Conservation (phyloP, 1,140 invertebrate genomes). For the Akabosia matsudoensis region DNA sequence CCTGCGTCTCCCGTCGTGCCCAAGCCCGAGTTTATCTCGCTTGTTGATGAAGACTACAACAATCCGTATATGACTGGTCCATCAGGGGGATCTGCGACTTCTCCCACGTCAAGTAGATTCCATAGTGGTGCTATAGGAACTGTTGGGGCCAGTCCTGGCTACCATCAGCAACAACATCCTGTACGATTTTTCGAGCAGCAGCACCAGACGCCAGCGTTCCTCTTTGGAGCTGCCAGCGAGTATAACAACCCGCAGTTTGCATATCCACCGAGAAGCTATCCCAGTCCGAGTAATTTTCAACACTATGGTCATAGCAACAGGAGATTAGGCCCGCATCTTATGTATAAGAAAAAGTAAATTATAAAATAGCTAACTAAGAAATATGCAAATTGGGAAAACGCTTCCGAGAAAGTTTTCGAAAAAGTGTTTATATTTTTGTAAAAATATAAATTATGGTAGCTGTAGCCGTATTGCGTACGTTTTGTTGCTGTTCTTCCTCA, state of each 20-base stretch:
- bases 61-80: constrained; percentile 3
- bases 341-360: no score
- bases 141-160: background rate
- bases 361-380: no score
- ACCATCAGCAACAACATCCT: constrained; percentile 6
- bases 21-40: constrained; percentile 41
- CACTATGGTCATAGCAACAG: constrained; percentile 1
- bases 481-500: no score
- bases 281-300: constrained; percentile 6
- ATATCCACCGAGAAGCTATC: constrained; percentile 7
- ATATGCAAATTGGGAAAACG: no score
- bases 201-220: background rate
- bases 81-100: background rate
- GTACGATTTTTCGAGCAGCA: constrained; percentile 2
- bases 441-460: no score
- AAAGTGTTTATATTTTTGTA: no score
- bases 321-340: no score
- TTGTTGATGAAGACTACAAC: constrained; percentile 38
- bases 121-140: background rate
- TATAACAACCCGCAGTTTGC: background rate
- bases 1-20: background rate
- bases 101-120: background rate
- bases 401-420: no score
- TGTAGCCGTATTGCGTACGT: no score
- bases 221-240: background rate